A percentile compares a stretch with the other conserved stretches of the same genome.
These are phyloP conservation scores for Spilogale gracilis DNA, from an alignment of 2,113 vertebrate species.

Conservation along the genomic window DNA sequence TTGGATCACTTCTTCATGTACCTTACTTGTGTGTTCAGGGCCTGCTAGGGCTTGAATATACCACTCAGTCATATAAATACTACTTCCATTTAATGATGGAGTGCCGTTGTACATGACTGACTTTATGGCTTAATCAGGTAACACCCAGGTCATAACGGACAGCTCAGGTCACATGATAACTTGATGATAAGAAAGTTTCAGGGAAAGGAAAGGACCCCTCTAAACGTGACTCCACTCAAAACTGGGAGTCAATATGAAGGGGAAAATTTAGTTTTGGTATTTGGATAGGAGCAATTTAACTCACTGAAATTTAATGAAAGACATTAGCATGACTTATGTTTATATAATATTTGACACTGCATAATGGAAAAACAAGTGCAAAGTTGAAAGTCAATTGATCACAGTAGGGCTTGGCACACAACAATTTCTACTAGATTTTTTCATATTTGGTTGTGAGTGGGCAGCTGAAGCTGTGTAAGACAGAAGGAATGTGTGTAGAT, in stretches of 20 bases:
- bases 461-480: not conserved
- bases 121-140: not conserved
- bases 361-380: not conserved
- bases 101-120: rapidly evolving
- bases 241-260: not conserved
- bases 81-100: not conserved
- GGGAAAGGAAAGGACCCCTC: not conserved
- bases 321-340: not conserved
- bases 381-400: not conserved
- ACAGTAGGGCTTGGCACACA: not conserved
- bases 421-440: not conserved
- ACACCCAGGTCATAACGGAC: not conserved
- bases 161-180: not conserved
- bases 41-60: not conserved
- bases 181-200: not conserved
- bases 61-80: not conserved
- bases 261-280: not conserved
- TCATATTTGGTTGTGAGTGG: not conserved
- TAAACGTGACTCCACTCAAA: not conserved
- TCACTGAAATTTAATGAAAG: not conserved
- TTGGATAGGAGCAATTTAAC: not conserved
- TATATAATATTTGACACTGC: not conserved
- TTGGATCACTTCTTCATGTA: not conserved
- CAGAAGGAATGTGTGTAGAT: not conserved
- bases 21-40: not conserved